Percentiles rank a stretch among this genome's conserved stretches.
phyloP scores from a whole-genome alignment of 2,888 invertebrate species.

The Drosophila leonis region DNA sequence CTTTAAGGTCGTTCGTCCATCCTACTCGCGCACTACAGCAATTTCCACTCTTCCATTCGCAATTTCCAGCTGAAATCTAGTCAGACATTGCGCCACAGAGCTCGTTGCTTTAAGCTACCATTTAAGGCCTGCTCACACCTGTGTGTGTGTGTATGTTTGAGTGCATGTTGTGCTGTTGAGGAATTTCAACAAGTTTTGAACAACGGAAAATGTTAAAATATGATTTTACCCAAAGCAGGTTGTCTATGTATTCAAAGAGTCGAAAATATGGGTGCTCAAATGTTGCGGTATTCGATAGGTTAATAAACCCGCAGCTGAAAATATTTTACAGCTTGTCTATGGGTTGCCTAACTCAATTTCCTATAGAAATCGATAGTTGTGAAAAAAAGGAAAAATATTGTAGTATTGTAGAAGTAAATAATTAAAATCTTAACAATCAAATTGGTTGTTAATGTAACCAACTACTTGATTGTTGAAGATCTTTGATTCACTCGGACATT shows the following conservation, averaged over 20 bases:
- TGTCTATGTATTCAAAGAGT: conserved; percentile 43
- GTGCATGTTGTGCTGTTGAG: conserved; percentile 32
- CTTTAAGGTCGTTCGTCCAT: background rate
- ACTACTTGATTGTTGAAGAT: too few relatives aligned
- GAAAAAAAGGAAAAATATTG: background rate
- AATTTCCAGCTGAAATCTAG: conserved; percentile 53
- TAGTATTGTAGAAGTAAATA: background rate
- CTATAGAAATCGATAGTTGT: background rate
- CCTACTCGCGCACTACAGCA: background rate
- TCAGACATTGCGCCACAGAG: conserved; percentile 65
- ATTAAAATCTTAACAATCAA: too few relatives aligned
- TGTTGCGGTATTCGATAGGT: conserved; percentile 57
- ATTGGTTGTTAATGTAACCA: too few relatives aligned
- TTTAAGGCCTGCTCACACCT: conserved; percentile 59
- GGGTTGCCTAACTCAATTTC: background rate
- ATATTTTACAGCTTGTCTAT: conserved; percentile 1
- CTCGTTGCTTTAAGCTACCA: conserved; percentile 56
- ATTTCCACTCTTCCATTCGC: background rate
- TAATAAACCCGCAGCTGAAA: conserved; percentile 46
- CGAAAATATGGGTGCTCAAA: conserved; percentile 54
- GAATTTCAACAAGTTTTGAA: conserved; percentile 72
- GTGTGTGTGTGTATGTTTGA: conserved; percentile 9
- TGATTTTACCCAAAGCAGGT: conserved; percentile 78
- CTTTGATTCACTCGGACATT: too few relatives aligned
- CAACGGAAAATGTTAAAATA: conserved; percentile 69